Evolutionary conservation across 2,113 vertebrate genomes (phyloP), one percentile per base, ranked within the genome.

Genomic region (Chaetura pelagica): DNA sequence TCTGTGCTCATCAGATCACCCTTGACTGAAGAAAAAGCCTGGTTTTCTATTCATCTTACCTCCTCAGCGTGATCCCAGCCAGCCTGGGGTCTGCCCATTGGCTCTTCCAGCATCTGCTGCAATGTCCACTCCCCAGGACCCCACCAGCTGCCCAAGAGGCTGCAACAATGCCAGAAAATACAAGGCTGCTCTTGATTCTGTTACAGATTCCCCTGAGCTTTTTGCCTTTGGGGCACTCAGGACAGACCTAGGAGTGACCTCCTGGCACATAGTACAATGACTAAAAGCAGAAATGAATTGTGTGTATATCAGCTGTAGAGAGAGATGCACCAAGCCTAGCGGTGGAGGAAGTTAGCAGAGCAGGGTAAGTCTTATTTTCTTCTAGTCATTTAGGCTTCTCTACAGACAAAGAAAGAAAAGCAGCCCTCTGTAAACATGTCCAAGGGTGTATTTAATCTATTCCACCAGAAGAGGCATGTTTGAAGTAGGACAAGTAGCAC

Each of bases 101-200:
- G 55, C 51, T 24, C 42, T 27, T n/a, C 2, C 52, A 27, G 57
- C 52, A 30, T 34, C 35, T 0, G 0, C 73, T 35, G 61, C 7
- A 7, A 11, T 66, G 48, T 40, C 23, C 15, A 40, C 29, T 34
- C 29, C 18, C 23, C 77, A 30, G 24, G 14, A 63, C 4, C 13
- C 51, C 5, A 9, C 5, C 0, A 0, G 21, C 58, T 42, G 76
- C 17, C 14, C 4, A 1, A 59, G 49, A 2, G 23, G 62, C 58
- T 69, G 30, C 54, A 58, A 84, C 51, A 69, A 1, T 20, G 34
- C 58, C 55, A 29, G 72, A 69, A 52, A 77, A 42, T 17, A 12
- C 16, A 5, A 1, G 18, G n/a, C 61, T 66, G 46, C 35, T 62
- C 16, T 40, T 66, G 0, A 0, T 23, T 72, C 48, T 73, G 22